A percentile compares a stretch with the other conserved stretches of the same genome.
These are phyloP conservation scores for Pachyuromys duprasi DNA, from an alignment of 2,797 vertebrate species.

Conservation along the genomic window DNA sequence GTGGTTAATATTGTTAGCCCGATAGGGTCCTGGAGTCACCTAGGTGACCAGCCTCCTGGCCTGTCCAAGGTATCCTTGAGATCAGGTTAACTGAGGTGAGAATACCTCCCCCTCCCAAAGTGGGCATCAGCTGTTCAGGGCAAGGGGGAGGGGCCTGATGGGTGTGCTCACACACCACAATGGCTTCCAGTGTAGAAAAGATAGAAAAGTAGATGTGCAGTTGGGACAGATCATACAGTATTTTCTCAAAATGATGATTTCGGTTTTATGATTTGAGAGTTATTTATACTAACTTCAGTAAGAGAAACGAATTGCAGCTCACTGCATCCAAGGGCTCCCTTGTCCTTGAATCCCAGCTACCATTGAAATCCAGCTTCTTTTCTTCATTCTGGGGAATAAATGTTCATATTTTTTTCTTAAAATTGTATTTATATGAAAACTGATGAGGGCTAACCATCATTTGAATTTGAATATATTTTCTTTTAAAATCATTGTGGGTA, in stretches of 20 bases:
- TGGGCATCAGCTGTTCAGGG: no score
- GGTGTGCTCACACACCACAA: no score
- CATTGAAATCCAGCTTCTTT: background rate
- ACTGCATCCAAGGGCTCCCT: background rate
- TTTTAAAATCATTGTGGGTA: background rate
- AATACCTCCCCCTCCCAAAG: background rate
- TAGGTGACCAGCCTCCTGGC: background rate
- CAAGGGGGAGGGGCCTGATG: no score
- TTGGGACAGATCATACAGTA: background rate
- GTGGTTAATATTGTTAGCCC: background rate
- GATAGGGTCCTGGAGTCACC: background rate
- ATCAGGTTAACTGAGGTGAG: background rate
- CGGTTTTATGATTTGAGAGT: background rate
- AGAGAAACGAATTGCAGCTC: background rate
- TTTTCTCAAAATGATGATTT: constrained; percentile 21
- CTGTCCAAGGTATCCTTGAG: background rate
- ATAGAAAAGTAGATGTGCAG: background rate
- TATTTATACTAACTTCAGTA: constrained; percentile 6
- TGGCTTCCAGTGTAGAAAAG: background rate
- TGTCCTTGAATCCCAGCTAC: background rate
- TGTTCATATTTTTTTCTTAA: background rate
- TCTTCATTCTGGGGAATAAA: constrained; percentile 35
- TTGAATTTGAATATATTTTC: background rate
- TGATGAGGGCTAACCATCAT: background rate
- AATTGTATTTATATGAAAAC: background rate